Evolutionary conservation across 2,888 invertebrate species (phyloP), one percentile per base, ranked within the genome.

Genomic region (Synergus laeviventris): DNA sequence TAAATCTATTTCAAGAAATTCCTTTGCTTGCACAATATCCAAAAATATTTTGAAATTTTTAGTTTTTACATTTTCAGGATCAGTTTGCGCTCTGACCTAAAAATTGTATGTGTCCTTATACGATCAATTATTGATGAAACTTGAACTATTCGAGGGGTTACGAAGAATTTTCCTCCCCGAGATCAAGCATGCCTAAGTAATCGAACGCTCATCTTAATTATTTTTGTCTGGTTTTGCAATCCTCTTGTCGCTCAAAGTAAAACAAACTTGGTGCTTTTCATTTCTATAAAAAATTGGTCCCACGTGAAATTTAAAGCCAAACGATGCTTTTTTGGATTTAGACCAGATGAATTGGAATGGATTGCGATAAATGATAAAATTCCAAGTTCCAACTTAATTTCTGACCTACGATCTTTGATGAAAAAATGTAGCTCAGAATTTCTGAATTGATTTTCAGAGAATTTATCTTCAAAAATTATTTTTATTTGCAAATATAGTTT

Each of bases 121-220:
- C n/a, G n/a, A n/a, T n/a, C n/a, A n/a, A n/a, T n/a, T n/a, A n/a
- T n/a, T n/a, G 61, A 24, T 54, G 18, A 66, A 66, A 66, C 56
- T 54, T 62, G 38, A 62, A 75, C 56, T 66, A 56, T 75, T 75
- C 56, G 38, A 66, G n/a, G n/a, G 49, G 42, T 56, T 59, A 66
- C 16, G n/a, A 56, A 75, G 18, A 64, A 75, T 62, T 59, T 74
- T 73, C 59, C 70, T 73, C 74, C 56, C 76, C 79, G 83, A 83
- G 83, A 83, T 83, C 83, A 83, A 83, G 82, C 82, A 73, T 79
- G 78, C 81, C 73, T 79, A 76, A 78, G 74, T 54, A 24, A 73
- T 74, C 76, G 78, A 76, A 60, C 76, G 74, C 66, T 24, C 39
- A 79, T 62, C 75, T 74, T 78, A 74, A 73, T 31, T 31, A 61